These are phyloP conservation scores for Vollenhovia emeryi DNA, from an alignment of 1,140 invertebrate species.

Conservation along the genomic window DNA sequence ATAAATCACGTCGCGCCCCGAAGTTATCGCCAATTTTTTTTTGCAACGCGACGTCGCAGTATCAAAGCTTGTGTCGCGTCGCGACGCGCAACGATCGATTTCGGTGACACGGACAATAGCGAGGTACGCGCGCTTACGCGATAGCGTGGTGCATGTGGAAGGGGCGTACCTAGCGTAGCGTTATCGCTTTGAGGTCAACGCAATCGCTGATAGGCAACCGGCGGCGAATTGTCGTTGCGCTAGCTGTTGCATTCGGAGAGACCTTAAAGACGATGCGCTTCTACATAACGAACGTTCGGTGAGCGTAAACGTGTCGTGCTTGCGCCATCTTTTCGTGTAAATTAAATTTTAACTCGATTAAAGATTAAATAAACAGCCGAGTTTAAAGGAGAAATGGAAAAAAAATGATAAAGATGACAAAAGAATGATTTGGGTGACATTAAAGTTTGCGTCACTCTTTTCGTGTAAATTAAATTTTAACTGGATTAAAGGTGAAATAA, in stretches of 20 bases:
- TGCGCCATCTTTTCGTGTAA: neutral
- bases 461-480: neutral
- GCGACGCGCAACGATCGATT: constrained; percentile 26
- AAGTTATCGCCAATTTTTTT: constrained; percentile 7
- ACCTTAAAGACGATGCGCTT: constrained; percentile 54
- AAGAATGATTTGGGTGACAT: neutral
- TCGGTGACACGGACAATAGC: constrained; percentile 58
- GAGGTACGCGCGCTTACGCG: constrained; percentile 34
- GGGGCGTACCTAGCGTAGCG: constrained; percentile 39
- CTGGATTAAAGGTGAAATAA: neutral
- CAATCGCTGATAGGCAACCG: constrained; percentile 63
- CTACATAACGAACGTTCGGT: neutral
- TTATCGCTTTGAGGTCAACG: constrained; percentile 69
- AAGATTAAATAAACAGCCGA: constrained; percentile 3
- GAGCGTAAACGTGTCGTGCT: neutral
- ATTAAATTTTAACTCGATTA: neutral
- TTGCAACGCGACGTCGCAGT: neutral
- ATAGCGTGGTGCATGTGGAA: constrained; percentile 58
- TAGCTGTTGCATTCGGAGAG: constrained; percentile 36
- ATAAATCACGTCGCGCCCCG: constrained; percentile 13
- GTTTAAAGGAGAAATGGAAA: no score
- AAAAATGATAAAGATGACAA: neutral
- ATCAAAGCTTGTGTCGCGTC: neutral
- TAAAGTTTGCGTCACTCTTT: neutral
- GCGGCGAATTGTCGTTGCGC: constrained; percentile 36